Evolutionary conservation across 2,113 vertebrate genomes (phyloP), one percentile per base, ranked within the genome.

Genomic region (Podarcis muralis): DNA sequence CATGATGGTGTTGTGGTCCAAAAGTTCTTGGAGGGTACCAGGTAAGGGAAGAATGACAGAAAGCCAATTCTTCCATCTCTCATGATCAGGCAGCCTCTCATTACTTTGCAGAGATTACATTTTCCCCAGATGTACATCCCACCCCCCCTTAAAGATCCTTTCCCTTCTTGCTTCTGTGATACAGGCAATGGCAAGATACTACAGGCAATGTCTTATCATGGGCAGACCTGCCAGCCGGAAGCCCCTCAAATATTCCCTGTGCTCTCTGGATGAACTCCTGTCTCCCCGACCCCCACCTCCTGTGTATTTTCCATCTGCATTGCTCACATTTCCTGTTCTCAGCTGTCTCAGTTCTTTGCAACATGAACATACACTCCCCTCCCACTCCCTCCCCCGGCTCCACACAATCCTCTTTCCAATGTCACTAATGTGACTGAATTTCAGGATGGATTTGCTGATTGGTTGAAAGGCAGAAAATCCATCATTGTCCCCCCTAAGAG

Each of bases 341-440:
- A 75, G 77, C 57, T 81, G 40, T 11, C 30, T 81, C n/a, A 9
- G 27, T 35, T 71, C 30, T 72, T 1, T 57, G 8, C 13, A 35
- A 66, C 71, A 43, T 35, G 22, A 35, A 85, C 32, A 35, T 83
- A 20, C 69, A 59, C 7, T 48, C 77, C 8, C 15, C 66, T 40
- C 25, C 62, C 12, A n/a, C 27, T n/a, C 40, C n/a, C 30, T 12
- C 35, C 5, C 23, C n/a, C 13, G 16, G 48, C 48, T 11, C 22
- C 22, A 22, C 37, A 48, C 71, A 35, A 48, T 75, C 82, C 74
- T 88, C 65, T 84, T 88, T 88, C 68, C 87, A 68, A 35, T 88
- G 57, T 76, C 87, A 68, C 62, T 83, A 78, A 88, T 84, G 78
- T 72, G 37, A 82, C 37, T 82, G 72, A 85, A 81, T 82, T 81